Evolutionary conservation across 2,888 invertebrate genomes (phyloP), one percentile per base, ranked within the genome.

Genomic region (Agrotis exclamationis): DNA sequence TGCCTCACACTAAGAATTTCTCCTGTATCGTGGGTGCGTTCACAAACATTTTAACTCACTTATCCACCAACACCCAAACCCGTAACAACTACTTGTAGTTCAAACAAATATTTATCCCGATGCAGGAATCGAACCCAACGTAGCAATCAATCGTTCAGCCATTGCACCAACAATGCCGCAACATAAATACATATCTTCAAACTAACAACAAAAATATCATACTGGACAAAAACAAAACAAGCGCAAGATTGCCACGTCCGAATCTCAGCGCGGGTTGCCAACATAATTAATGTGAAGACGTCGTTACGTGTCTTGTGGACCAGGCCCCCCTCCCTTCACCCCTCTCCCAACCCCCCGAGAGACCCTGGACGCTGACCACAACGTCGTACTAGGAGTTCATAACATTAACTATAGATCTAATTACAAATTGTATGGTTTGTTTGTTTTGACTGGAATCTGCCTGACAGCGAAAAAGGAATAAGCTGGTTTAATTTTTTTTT

Each of bases 231-330:
- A 84, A 83, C 81, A 81, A 84, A 80, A 80, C 78, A 79, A 86
- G 76, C 70, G 72, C 80, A 85, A 88, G 85, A 87, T 88, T 87
- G 80, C 70, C 74, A 80, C 84, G 83, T 87, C 80, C 73, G 85
- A 91, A 91, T 90, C 91, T 84, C 86, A 74, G 86, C 83, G 62
- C 50, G 69, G 68, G 39, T 58, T 73, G 69, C 80, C 83, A 76
- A 86, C 87, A 89, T 92, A 91, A 93, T 93, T 92, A 92, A 93
- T 92, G 90, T 88, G 87, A 88, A 88, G 89, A 89, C 86, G 86
- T 88, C 85, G 87, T 89, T 89, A 87, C 86, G 86, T 84, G 86
- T 85, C 85, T 86, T 84, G 86, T 82, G 75, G 76, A 86, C 80
- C 72, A 74, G 54, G 56, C 63, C 44, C 50, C 66, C 62, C 28